A percentile compares a stretch with the other conserved stretches of the same genome.
phyloP scores from a whole-genome alignment of 2,113 vertebrate genomes.

The Proterorhinus semilunaris region DNA sequence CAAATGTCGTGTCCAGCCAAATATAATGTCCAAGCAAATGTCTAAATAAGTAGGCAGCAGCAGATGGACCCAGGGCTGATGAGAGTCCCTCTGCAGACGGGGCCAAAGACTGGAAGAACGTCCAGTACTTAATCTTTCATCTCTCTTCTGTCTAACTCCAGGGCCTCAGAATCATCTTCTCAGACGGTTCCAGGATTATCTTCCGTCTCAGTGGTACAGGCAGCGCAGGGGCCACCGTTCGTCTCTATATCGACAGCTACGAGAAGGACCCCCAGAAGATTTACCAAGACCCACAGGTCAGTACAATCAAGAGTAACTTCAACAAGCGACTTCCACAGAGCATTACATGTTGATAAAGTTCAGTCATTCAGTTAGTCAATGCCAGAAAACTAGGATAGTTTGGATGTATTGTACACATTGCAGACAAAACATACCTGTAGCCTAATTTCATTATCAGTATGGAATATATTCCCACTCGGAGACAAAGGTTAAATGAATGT shows the following conservation, averaged over 20 bases:
- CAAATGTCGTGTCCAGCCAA: too few relatives aligned
- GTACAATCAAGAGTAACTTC: conserved; percentile 13
- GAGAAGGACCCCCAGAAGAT: conserved; percentile 92
- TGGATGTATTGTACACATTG: neutral
- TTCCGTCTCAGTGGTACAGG: conserved; percentile 97
- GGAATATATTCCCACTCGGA: neutral
- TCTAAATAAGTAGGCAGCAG: too few relatives aligned
- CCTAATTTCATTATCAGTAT: neutral
- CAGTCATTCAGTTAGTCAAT: conserved; percentile 7
- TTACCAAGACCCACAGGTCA: conserved; percentile 91
- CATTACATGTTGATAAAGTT: conserved; percentile 27
- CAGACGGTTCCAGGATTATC: conserved; percentile 94
- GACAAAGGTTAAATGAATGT: too few relatives aligned
- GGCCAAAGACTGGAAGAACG: too few relatives aligned
- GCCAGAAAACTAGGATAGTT: neutral
- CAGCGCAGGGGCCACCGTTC: conserved; percentile 91
- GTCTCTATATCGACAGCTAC: conserved; percentile 98
- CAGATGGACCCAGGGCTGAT: too few relatives aligned
- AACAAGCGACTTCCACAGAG: conserved; percentile 21
- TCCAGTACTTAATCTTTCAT: conserved; percentile 3
- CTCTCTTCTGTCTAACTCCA: conserved; percentile 52
- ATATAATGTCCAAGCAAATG: too few relatives aligned
- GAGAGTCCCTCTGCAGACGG: too few relatives aligned
- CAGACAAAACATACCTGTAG: neutral
- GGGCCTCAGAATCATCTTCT: conserved; percentile 93